phyloP scores from a whole-genome alignment of 2,797 vertebrate species.

The Phalloptychus januarius region DNA sequence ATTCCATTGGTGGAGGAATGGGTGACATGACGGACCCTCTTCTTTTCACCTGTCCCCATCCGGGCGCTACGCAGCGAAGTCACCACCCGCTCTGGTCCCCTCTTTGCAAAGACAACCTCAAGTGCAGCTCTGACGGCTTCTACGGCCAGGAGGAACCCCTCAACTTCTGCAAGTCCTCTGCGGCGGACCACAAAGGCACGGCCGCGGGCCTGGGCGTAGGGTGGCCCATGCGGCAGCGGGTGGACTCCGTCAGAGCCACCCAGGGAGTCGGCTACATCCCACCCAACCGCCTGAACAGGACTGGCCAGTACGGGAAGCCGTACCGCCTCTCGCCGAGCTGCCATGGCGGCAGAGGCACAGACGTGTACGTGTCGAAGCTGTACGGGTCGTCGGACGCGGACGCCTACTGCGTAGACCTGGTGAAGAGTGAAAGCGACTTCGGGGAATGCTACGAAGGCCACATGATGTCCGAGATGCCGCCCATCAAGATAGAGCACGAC shows the following conservation, averaged over 20 bases:
- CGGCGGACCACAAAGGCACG: conserved; percentile 76
- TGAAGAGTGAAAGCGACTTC: conserved; percentile 81
- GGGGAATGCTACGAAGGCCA: conserved; percentile 77
- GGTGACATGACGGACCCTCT: conserved; percentile 79
- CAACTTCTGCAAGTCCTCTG: conserved; percentile 80
- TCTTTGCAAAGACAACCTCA: conserved; percentile 82
- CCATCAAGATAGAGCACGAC: conserved; percentile 91
- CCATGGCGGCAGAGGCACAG: conserved; percentile 74
- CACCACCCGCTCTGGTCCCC: conserved; percentile 83
- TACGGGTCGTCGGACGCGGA: conserved; percentile 75
- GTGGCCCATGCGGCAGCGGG: conserved; percentile 77
- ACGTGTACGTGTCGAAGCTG: conserved; percentile 78
- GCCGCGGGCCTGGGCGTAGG: conserved; percentile 61
- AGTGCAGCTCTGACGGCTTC: conserved; percentile 76
- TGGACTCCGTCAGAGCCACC: conserved; percentile 60
- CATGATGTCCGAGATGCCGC: conserved; percentile 78
- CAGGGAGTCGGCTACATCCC: conserved; percentile 72
- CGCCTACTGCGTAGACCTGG: conserved; percentile 75
- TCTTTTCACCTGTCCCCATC: conserved; percentile 76
- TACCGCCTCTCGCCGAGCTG: conserved; percentile 79
- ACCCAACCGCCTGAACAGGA: conserved; percentile 72
- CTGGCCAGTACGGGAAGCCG: conserved; percentile 80
- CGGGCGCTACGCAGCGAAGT: conserved; percentile 69
- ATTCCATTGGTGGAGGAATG: conserved; percentile 67
- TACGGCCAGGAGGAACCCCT: conserved; percentile 79